Conservation (phyloP, 2,888 invertebrate genomes). For the Andrena bicolor region DNA sequence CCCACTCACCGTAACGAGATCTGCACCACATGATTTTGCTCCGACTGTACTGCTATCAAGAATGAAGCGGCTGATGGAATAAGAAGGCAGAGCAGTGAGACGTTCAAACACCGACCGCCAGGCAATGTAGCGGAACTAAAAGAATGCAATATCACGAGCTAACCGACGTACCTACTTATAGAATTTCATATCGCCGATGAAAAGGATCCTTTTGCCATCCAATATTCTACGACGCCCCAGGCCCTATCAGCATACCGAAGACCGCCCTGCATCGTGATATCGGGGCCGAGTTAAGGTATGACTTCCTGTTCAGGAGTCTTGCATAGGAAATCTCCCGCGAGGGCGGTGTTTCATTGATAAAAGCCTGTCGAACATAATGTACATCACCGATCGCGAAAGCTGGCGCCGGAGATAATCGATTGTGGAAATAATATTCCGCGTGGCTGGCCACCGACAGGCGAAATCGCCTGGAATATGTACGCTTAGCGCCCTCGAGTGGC, state of each 20-base stretch:
- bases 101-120: background rate
- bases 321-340: background rate
- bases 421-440: constrained; percentile 43
- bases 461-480: constrained; percentile 1
- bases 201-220: constrained; percentile 14
- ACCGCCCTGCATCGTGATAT: background rate
- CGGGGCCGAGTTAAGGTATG: constrained; percentile 24
- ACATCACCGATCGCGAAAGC: constrained; percentile 48
- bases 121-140: background rate
- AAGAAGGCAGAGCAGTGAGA: no score
- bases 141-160: constrained; percentile 6
- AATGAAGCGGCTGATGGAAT: background rate
- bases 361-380: constrained; percentile 14
- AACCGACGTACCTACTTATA: background rate
- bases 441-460: constrained; percentile 17
- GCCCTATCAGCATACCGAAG: background rate
- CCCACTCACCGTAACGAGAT: no score
- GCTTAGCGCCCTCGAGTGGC: background rate
- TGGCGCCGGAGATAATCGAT: constrained; percentile 59
- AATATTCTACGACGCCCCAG: constrained; percentile 8
- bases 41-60: background rate
- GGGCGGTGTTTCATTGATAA: constrained; percentile 52
- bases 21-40: no score
- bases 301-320: constrained; percentile 16
- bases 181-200: constrained; percentile 13